phyloP scores from a whole-genome alignment of 1,140 invertebrate species.

The Liolophura sinensis region DNA sequence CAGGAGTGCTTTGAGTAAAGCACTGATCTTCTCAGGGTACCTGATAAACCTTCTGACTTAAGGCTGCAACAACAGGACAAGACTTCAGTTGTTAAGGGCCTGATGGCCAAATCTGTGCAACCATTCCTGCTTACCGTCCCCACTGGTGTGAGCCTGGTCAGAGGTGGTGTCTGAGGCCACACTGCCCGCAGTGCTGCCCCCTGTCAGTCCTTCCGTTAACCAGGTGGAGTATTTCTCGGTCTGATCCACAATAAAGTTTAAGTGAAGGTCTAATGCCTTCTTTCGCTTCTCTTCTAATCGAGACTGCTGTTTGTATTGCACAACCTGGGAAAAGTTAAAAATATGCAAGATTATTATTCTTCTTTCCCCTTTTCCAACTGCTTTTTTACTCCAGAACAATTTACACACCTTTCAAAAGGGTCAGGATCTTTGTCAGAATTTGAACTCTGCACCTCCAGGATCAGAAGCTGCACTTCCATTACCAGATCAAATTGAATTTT shows the following conservation, averaged over 20 bases:
- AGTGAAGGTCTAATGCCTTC: constrained; percentile 92
- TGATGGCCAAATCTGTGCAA: too few species aligned
- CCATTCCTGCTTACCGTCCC: too few species aligned
- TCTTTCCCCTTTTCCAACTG: neutral
- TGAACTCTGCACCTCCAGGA: too few species aligned
- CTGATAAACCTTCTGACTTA: too few species aligned
- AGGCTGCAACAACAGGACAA: too few species aligned
- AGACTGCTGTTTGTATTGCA: constrained; percentile 92
- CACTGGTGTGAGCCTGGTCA: too few species aligned
- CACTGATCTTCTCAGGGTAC: too few species aligned
- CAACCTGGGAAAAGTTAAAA: constrained; percentile 65
- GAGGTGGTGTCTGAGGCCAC: too few species aligned
- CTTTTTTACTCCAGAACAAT: neutral
- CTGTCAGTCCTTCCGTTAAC: constrained; percentile 58
- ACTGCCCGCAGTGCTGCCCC: constrained; percentile 11
- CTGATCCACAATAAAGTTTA: constrained; percentile 98
- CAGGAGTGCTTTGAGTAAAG: too few species aligned
- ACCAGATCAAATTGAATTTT: too few species aligned
- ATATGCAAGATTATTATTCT: constrained; percentile 1
- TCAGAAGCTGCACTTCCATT: too few species aligned
- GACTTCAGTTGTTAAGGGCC: too few species aligned
- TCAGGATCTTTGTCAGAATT: neutral
- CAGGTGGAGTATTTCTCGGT: constrained; percentile 92
- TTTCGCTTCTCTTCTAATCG: constrained; percentile 93
- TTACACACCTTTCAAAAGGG: neutral